Evolutionary conservation across 1,140 invertebrate species (phyloP).

Genomic region (Sminthurides bifidus): DNA sequence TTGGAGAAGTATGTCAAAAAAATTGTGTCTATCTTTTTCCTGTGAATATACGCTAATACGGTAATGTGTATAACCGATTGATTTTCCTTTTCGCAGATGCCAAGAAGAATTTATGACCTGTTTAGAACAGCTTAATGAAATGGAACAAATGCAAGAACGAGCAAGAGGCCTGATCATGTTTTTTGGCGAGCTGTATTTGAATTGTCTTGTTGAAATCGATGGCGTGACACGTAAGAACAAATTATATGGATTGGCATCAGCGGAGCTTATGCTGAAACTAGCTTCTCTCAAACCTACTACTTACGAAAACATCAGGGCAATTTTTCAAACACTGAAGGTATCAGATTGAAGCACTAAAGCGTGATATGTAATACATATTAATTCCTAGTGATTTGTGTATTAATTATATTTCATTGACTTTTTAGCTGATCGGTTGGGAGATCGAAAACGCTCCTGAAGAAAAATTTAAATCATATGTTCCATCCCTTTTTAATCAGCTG

Average conservation of each 20-base stretch:
- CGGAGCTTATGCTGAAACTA: constrained; percentile 16
- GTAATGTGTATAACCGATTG: too few species aligned
- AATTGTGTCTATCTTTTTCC: too few species aligned
- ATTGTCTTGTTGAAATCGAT: constrained; percentile 15
- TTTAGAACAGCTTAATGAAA: constrained; percentile 2
- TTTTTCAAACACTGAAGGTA: constrained; percentile 22
- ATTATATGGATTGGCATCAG: constrained; percentile 15
- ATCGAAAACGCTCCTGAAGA: constrained; percentile 12
- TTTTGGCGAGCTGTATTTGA: constrained; percentile 22
- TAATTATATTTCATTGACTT: not conserved
- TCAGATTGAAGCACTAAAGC: too few species aligned
- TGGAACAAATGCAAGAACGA: not conserved
- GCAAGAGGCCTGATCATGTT: constrained; percentile 12
- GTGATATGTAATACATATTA: not conserved
- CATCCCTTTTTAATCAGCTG: constrained; percentile 14
- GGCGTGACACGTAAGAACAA: not conserved
- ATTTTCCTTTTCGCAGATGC: constrained; percentile 3
- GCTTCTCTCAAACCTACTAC: not conserved
- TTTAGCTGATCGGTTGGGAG: constrained; percentile 22
- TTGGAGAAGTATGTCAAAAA: too few species aligned
- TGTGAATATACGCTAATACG: too few species aligned
- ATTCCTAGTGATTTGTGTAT: not conserved
- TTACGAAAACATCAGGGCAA: constrained; percentile 13
- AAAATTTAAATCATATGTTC: constrained; percentile 5
- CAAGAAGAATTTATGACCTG: constrained; percentile 18